Evolutionary conservation across 2,888 invertebrate genomes (phyloP).

Genomic region (Drosophila paucipuncta): DNA sequence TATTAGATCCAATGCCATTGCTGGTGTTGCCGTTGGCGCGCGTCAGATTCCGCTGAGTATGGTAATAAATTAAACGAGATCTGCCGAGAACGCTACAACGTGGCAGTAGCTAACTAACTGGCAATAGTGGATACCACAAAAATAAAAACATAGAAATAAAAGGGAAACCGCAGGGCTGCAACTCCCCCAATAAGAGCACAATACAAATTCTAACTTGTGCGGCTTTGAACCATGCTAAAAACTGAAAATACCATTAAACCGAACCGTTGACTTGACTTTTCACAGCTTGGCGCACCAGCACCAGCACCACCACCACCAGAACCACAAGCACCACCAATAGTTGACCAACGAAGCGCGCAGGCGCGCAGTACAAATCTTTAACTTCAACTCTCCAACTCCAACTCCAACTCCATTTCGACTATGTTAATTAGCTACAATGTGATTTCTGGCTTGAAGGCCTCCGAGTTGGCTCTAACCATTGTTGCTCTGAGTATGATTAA

Average conservation of each 20-base stretch:
- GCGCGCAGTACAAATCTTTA: constrained; percentile 67
- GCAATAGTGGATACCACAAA: constrained; percentile 37
- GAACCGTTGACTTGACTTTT: constrained; percentile 74
- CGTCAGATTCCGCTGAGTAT: constrained; percentile 79
- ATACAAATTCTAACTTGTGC: constrained; percentile 58
- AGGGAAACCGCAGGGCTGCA: constrained; percentile 54
- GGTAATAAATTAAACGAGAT: constrained; percentile 82
- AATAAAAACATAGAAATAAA: constrained; percentile 12
- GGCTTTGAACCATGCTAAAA: constrained; percentile 64
- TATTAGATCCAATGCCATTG: constrained; percentile 61
- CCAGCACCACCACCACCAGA: background rate
- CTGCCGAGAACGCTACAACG: constrained; percentile 39
- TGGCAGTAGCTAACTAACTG: constrained; percentile 41
- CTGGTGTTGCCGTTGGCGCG: constrained; percentile 72
- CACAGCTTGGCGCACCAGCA: constrained; percentile 73
- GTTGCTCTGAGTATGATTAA: constrained; percentile 80
- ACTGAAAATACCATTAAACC: constrained; percentile 67
- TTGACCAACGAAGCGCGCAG: constrained; percentile 77
- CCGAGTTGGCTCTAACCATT: constrained; percentile 22
- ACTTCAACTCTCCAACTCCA: constrained; percentile 31
- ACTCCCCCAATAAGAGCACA: constrained; percentile 44
- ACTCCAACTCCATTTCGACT: constrained; percentile 51
- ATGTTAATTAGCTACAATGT: constrained; percentile 80
- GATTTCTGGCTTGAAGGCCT: constrained; percentile 78
- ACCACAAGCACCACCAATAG: constrained; percentile 27